These are phyloP conservation scores for Latrodectus geometricus DNA, from an alignment of 1,140 invertebrate species.

Conservation along the genomic window DNA sequence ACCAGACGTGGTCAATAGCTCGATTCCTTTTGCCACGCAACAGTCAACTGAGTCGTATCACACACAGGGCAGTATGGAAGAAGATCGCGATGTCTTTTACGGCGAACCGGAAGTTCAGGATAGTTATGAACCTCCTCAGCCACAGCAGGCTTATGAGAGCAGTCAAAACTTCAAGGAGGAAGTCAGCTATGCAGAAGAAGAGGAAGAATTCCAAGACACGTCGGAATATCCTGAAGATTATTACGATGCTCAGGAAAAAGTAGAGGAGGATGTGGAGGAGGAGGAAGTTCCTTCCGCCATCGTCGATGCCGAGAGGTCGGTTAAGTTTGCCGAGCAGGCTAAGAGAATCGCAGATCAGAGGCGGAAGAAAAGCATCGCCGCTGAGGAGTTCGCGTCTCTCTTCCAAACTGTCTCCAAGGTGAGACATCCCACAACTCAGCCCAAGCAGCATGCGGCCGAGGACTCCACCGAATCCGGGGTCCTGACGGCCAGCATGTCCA, in stretches of 20 bases:
- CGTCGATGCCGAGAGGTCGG: not conserved
- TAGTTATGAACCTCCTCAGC: not conserved
- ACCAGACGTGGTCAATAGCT: constrained; percentile 5
- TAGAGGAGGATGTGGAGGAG: not conserved
- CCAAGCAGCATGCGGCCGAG: constrained; percentile 2
- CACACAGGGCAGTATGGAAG: constrained; percentile 2
- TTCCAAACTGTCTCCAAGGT: constrained; percentile 50
- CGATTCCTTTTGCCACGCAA: not conserved
- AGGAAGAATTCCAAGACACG: constrained; percentile 38
- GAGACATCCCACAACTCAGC: constrained; percentile 2
- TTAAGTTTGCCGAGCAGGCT: constrained; percentile 23
- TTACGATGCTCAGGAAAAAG: constrained; percentile 4
- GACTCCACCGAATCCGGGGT: constrained; percentile 38
- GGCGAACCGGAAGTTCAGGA: not conserved
- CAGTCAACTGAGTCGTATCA: not conserved
- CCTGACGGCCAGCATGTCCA: constrained; percentile 61
- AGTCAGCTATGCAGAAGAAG: not conserved
- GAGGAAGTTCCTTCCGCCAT: not conserved
- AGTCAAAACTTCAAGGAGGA: not conserved
- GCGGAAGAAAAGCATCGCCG: constrained; percentile 35
- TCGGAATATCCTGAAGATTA: constrained; percentile 43
- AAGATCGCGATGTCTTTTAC: constrained; percentile 35
- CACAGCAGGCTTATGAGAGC: not conserved
- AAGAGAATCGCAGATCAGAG: constrained; percentile 2
- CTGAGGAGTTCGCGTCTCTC: constrained; percentile 50